Percentiles rank a stretch among this genome's conserved stretches.
phyloP scores from a whole-genome alignment of 1,140 invertebrate species.

The Theocolax elegans region DNA sequence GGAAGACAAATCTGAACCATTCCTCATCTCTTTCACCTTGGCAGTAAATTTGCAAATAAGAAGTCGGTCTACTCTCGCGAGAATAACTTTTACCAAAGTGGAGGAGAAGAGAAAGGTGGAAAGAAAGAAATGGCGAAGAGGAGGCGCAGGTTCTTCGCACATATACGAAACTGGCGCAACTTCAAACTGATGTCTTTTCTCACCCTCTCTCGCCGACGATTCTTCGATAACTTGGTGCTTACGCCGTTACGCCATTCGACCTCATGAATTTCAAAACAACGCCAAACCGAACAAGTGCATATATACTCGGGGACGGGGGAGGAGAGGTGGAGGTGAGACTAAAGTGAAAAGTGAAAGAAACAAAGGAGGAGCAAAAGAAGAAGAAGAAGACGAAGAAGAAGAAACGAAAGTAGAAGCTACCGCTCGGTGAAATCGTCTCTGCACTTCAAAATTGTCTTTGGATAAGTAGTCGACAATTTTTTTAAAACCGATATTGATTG shows the following conservation, averaged over 20 bases:
- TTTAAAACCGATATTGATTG: too few relatives aligned
- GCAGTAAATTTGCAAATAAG: constrained; percentile 34
- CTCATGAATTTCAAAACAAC: constrained; percentile 60
- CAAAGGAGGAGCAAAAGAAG: background rate
- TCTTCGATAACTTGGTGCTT: constrained; percentile 50
- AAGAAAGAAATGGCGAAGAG: background rate
- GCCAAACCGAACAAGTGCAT: constrained; percentile 21
- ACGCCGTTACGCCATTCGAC: constrained; percentile 54
- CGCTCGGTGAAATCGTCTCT: too few relatives aligned
- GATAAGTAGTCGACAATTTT: too few relatives aligned
- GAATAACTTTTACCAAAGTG: constrained; percentile 45
- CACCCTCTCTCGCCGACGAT: constrained; percentile 31
- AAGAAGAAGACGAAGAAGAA: too few relatives aligned
- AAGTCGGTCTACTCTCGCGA: constrained; percentile 11
- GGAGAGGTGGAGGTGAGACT: too few relatives aligned
- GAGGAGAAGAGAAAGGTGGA: background rate
- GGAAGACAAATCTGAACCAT: constrained; percentile 25
- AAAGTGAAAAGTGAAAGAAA: background rate
- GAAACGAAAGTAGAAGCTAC: too few relatives aligned
- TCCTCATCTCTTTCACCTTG: constrained; percentile 22
- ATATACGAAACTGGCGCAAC: constrained; percentile 27
- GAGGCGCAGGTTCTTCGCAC: constrained; percentile 37
- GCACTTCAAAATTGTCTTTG: too few relatives aligned
- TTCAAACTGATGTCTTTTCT: constrained; percentile 37
- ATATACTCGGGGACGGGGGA: constrained; percentile 11